Evolutionary conservation across 1,140 invertebrate genomes (phyloP), one percentile per base, ranked within the genome.

Genomic region (Ruditapes philippinarum): DNA sequence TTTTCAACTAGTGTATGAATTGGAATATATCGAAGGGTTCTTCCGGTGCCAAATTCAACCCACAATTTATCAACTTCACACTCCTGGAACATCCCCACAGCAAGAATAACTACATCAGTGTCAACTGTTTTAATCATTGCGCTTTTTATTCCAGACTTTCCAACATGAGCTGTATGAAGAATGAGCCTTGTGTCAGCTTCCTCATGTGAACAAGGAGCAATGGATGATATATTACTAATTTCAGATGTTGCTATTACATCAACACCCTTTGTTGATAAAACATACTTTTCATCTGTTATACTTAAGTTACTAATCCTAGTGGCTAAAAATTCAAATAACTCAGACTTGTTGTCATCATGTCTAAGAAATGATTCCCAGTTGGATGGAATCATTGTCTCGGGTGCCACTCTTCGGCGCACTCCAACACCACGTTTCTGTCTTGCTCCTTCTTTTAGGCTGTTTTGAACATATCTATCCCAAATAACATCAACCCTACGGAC

Each of bases 81-180:
- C 28, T 57, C 31, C 42, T 40, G 19, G 45, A 76, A 60, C 17
- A 78, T 19, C 54, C 51, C 68, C 12, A 93, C 81, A 42, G 90
- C 91, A 92, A 25, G 45, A 7, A 74, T n/a, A 17, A 85, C 83
- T 49, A 82, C 79, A 82, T 88, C 86, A 7, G 74, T 88, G 25
- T 88, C 54, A n/a, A 81, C 57, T 36, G 54, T 88, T 1, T 62
- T n/a, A n/a, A 82, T 49, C 0, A 14, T 25, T 14, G 62, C 22
- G 4, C n/a, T 45, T 4, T 22, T 51, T 0, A 17, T 17, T 7
- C 60, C 76, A 22, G 49, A 38, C 25, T 89, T 74, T 17, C 80
- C 28, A 28, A 36, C 62, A 89, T 84, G 36, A 25, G 38, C 12
- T 22, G 33, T 49, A 31, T 80, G 49, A 17, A 80, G 19, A 22